A percentile compares a stretch with the other conserved stretches of the same genome.
phyloP scores from a whole-genome alignment of 2,797 vertebrate species.

The Lacerta bilineata region DNA sequence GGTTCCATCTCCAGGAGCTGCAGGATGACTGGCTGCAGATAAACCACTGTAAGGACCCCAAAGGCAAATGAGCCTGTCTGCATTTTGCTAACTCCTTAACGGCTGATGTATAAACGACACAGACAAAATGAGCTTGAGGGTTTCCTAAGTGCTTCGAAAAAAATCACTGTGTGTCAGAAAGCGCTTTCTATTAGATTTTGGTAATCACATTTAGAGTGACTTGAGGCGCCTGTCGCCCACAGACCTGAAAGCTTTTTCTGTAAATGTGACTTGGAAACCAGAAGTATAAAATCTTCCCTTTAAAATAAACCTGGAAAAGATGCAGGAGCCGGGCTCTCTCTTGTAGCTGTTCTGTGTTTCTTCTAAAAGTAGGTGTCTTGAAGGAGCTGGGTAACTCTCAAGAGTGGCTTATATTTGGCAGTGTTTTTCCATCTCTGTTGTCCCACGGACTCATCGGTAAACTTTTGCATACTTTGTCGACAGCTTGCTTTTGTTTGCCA shows the following conservation, averaged over 20 bases:
- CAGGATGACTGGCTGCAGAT: no score
- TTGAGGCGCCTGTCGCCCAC: neutral
- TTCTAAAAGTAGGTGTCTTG: slow-evolving; percentile 15
- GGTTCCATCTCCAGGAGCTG: no score
- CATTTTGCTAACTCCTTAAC: no score
- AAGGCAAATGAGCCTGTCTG: no score
- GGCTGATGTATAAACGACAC: no score
- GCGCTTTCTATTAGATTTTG: slow-evolving; percentile 44
- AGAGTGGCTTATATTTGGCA: slow-evolving; percentile 42
- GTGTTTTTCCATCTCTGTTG: slow-evolving; percentile 65
- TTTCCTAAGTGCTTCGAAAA: no score
- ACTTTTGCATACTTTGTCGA: slow-evolving; percentile 52
- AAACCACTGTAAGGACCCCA: no score
- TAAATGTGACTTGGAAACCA: slow-evolving; percentile 18
- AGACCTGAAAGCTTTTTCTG: slow-evolving; percentile 36
- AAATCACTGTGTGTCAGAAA: no score
- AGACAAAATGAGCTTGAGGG: no score
- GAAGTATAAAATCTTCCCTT: neutral
- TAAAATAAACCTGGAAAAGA: slow-evolving; percentile 18
- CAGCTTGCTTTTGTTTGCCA: slow-evolving; percentile 55
- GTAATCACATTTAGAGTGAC: slow-evolving; percentile 37
- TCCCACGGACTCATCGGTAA: slow-evolving; percentile 57
- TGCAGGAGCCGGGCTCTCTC: neutral
- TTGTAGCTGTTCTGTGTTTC: neutral
- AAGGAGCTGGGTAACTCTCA: slow-evolving; percentile 30